Conservation (phyloP, 1,140 invertebrate species). For the Schlechtendalia chinensis region DNA sequence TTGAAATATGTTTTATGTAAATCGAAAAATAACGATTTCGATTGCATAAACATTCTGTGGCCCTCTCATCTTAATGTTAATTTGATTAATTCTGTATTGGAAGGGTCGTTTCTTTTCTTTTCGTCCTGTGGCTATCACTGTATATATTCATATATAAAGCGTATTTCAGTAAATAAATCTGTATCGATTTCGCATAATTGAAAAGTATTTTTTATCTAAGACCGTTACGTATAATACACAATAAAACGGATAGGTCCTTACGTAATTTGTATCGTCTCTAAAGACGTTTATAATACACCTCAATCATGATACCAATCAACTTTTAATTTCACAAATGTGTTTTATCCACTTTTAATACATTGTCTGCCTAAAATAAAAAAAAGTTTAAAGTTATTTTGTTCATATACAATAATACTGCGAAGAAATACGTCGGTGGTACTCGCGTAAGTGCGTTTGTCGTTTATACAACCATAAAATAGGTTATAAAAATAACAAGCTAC, state of each 20-base stretch:
- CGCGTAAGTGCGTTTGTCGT: neutral
- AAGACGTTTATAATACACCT: too few relatives aligned
- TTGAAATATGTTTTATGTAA: constrained; percentile 36
- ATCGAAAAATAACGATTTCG: constrained; percentile 32
- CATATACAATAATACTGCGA: too few relatives aligned
- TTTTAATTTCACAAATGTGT: neutral
- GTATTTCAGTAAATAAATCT: constrained; percentile 1
- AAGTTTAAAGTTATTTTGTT: too few relatives aligned
- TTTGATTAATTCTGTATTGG: constrained; percentile 28
- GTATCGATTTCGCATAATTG: neutral
- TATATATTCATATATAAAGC: neutral
- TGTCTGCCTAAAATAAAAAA: neutral
- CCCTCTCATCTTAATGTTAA: constrained; percentile 10
- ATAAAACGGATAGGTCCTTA: too few relatives aligned
- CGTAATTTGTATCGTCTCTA: too few relatives aligned
- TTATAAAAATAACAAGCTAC: neutral
- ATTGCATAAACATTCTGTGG: constrained; percentile 36
- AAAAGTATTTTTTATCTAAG: neutral
- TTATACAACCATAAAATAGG: constrained; percentile 9
- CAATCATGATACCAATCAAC: neutral
- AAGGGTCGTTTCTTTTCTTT: constrained; percentile 13
- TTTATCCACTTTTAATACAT: neutral
- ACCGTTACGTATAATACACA: neutral
- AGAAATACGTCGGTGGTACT: too few relatives aligned
- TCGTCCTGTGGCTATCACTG: neutral